These are phyloP conservation scores for Tychaedon coryphoeus DNA, from an alignment of 2,113 vertebrate genomes.

Conservation along the genomic window DNA sequence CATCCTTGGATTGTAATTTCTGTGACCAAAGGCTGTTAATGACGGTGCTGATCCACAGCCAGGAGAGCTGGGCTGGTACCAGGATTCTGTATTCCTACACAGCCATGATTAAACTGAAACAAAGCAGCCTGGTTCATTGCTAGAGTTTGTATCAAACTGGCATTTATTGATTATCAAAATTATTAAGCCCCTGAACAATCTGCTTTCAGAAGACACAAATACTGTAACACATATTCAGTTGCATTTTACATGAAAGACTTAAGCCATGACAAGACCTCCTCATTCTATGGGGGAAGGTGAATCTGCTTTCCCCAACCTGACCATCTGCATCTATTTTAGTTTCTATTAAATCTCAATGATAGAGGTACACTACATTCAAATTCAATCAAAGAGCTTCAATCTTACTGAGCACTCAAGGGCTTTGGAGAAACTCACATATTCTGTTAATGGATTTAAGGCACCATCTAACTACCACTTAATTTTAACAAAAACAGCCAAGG, in stretches of 20 bases:
- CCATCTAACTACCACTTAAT: background rate
- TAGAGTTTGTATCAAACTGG: background rate
- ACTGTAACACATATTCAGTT: background rate
- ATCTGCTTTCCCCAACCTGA: background rate
- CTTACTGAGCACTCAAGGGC: background rate
- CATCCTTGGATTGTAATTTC: background rate
- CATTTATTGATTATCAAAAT: constrained; percentile 20
- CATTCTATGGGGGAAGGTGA: background rate
- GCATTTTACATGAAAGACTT: background rate
- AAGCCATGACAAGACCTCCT: background rate
- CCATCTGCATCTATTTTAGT: background rate
- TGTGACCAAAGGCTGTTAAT: background rate
- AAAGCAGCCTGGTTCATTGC: background rate
- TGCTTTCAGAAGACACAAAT: background rate
- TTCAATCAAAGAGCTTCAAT: background rate
- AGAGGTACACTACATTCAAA: background rate
- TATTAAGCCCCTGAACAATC: background rate
- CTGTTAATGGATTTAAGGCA: background rate
- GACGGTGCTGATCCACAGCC: background rate
- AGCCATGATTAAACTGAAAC: background rate
- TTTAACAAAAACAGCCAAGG: background rate
- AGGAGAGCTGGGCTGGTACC: background rate
- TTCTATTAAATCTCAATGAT: background rate
- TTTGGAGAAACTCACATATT: background rate
- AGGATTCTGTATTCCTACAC: background rate